These are phyloP conservation scores for Euura saliciscinereae DNA, from an alignment of 1,140 invertebrate species.

Conservation along the genomic window DNA sequence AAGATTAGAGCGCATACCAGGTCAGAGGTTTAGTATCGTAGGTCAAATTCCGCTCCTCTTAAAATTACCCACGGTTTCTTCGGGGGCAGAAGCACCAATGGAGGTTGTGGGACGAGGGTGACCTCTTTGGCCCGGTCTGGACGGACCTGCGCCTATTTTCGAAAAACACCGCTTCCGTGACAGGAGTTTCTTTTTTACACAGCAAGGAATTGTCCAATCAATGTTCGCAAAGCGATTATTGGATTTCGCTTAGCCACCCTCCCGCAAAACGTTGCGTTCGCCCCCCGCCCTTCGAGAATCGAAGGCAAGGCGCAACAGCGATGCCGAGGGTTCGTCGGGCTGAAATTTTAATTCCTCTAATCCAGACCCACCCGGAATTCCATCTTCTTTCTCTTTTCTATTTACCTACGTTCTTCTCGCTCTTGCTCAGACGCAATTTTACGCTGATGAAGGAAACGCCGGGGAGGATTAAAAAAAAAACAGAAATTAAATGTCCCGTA, in stretches of 20 bases:
- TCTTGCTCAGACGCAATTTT: too few relatives aligned
- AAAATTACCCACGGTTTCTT: conserved; percentile 35
- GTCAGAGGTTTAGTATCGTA: conserved; percentile 49
- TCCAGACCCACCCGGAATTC: background rate
- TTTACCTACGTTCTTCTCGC: background rate
- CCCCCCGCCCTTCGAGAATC: conserved; percentile 18
- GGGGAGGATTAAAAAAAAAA: too few relatives aligned
- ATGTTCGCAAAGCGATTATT: conserved; percentile 42
- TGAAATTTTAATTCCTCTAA: conserved; percentile 33
- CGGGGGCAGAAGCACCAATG: background rate
- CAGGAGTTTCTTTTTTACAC: conserved; percentile 7
- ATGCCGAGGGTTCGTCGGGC: conserved; percentile 31
- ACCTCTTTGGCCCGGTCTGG: conserved; percentile 14
- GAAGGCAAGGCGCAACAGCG: background rate
- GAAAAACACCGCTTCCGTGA: background rate
- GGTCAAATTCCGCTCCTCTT: conserved; percentile 46
- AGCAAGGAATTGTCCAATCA: conserved; percentile 40
- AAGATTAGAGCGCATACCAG: conserved; percentile 47
- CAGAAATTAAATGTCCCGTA: too few relatives aligned
- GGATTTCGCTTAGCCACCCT: conserved; percentile 44
- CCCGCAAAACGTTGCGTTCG: conserved; percentile 16
- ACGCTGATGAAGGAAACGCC: too few relatives aligned
- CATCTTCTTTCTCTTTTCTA: background rate
- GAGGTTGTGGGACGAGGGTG: background rate
- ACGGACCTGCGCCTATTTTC: too few relatives aligned